Evolutionary conservation across 2,888 invertebrate species (phyloP).

Genomic region (Stictocephala bisonia): DNA sequence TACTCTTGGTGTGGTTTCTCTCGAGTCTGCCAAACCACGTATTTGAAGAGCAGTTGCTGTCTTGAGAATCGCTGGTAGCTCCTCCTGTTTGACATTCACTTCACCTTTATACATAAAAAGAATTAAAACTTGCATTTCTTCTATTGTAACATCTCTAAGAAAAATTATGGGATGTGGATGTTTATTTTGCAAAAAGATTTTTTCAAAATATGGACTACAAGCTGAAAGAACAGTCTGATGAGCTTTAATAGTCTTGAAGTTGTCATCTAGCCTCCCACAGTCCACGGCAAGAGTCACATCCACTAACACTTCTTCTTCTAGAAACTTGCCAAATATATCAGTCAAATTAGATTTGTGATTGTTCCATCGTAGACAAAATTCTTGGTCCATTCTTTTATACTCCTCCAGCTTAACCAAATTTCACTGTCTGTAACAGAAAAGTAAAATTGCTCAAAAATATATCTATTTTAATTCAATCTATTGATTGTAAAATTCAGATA

Average conservation of each 20-base stretch:
- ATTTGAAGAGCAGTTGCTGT: slow-evolving; percentile 93
- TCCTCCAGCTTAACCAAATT: slow-evolving; percentile 18
- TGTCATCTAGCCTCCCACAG: slow-evolving; percentile 89
- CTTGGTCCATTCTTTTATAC: slow-evolving; percentile 68
- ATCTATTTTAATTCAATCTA: too few relatives aligned
- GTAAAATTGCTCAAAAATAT: too few relatives aligned
- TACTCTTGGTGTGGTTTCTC: slow-evolving; percentile 53
- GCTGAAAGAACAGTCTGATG: slow-evolving; percentile 94
- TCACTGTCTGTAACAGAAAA: too few relatives aligned
- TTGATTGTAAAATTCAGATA: too few relatives aligned
- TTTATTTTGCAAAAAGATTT: slow-evolving; percentile 84
- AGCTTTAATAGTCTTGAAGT: slow-evolving; percentile 77
- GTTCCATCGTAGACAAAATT: slow-evolving; percentile 95
- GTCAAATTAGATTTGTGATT: slow-evolving; percentile 93
- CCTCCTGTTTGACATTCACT: slow-evolving; percentile 92
- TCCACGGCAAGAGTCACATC: slow-evolving; percentile 90
- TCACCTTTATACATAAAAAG: slow-evolving; percentile 96
- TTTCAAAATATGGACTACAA: slow-evolving; percentile 95
- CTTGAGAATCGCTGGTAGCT: slow-evolving; percentile 90
- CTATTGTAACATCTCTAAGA: slow-evolving; percentile 90
- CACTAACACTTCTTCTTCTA: slow-evolving; percentile 89
- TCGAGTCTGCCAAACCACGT: slow-evolving; percentile 84
- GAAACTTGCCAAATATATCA: slow-evolving; percentile 87
- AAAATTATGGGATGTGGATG: slow-evolving; percentile 94
- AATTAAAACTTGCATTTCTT: slow-evolving; percentile 89